These are phyloP conservation scores for Melanotaenia pygmaea DNA, from an alignment of 2,797 vertebrate genomes.

Conservation along the genomic window DNA sequence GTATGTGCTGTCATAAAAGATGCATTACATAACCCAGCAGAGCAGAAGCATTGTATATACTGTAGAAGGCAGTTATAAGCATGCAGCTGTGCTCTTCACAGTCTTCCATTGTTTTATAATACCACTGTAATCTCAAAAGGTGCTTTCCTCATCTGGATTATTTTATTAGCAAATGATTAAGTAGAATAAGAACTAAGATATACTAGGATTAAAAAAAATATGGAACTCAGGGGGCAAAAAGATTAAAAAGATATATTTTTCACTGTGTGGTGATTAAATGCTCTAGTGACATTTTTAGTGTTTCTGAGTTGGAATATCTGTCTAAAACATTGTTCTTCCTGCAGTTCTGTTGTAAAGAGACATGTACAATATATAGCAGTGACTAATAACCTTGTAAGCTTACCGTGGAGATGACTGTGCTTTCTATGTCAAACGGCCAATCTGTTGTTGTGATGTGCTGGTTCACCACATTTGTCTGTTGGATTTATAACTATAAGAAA, in stretches of 20 bases:
- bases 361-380: slow-evolving; percentile 22
- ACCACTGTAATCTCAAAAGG: slow-evolving; percentile 3
- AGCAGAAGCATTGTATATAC: slow-evolving; percentile 22
- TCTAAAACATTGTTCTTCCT: slow-evolving; percentile 18
- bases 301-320: slow-evolving; percentile 21
- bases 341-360: slow-evolving; percentile 24
- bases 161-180: slow-evolving; percentile 34
- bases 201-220: slow-evolving; percentile 25
- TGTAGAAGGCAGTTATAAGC: slow-evolving; percentile 23
- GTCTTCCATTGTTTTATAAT: slow-evolving; percentile 30
- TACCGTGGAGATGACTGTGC: neutral
- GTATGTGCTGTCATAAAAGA: slow-evolving; percentile 41
- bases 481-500: neutral
- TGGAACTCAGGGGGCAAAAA: slow-evolving; percentile 20
- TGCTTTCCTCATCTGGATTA: slow-evolving; percentile 24
- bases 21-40: slow-evolving; percentile 26
- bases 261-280: slow-evolving; percentile 37
- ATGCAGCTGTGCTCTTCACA: slow-evolving; percentile 50
- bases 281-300: slow-evolving; percentile 39
- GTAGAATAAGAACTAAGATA: slow-evolving; percentile 35
- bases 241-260: neutral
- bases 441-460: slow-evolving; percentile 6
- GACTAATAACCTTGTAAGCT: slow-evolving; percentile 28
- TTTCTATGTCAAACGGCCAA: slow-evolving; percentile 16
- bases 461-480: neutral